Base-by-base conservation (phyloP, 1,140 invertebrate species). In the Rhagoletis zephyria region DNA sequence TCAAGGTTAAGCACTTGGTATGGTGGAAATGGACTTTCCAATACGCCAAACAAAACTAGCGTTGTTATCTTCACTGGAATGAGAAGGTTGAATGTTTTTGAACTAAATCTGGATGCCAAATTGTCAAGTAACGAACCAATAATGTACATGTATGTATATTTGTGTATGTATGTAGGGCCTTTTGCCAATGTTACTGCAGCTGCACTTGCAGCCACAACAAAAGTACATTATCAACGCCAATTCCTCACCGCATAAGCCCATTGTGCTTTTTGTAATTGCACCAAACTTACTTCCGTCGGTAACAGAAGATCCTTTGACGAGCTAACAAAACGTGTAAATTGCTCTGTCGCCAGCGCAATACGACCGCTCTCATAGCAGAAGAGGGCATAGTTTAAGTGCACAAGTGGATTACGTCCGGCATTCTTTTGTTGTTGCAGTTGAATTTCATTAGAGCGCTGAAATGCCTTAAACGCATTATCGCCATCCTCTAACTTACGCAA, bases 381-480 rank as follows among this genome's bases (percentile, higher is more conserved):
- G 64, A 92, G 87, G 0, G 92, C 90, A 87, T 90, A 92, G 86
- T 93, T 93, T 51, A 93, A 87, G 77, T 90, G 89, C 19, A 93
- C 90, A 74, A 93, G 85, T 9, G 93, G 92, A 90, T 93, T 90
- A 6, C 90, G 90, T 5, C 74, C 30, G 30, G 63, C 60, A 10
- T 60, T 16, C 86, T 87, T 3, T n/a, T 67, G 51, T 10, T 59
- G 7, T 4, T 86, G 42, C 10, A 74, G 19, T 12, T 74, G 63
- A 42, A 88, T 87, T 19, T 51, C 61, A 48, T 77, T 88, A 6
- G 88, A 77, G 10, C 94, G 91, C 85, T 92, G 90, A 3, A 94
- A 90, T 2, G 94, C 94, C 61, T 91, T 92, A 45, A 92, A 90
- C 0, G 93, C 93, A 88, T 94, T 94, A 74, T 94, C 94, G 40